Evolutionary conservation across 2,888 invertebrate genomes (phyloP), one percentile per base, ranked within the genome.

Genomic region (Pollenia angustigena): DNA sequence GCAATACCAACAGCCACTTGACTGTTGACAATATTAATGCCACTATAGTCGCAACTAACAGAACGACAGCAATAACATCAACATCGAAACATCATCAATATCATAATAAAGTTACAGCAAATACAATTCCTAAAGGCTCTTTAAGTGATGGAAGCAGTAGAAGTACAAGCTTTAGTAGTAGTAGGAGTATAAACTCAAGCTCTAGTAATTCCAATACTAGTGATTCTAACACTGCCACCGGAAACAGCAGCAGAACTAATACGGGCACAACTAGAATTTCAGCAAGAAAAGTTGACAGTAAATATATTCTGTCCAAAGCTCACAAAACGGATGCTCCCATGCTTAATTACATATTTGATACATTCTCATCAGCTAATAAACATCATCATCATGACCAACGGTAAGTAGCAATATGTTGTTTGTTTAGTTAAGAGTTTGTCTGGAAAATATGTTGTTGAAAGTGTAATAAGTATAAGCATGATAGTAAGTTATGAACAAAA

Each of bases 291-390:
- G 89, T 90, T 48, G 91, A 92, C 14, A 91, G 89, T 83, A 92
- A 94, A 93, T 84, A 90, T 89, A 87, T 94, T 90, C 81, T 94
- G 93, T 60, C 93, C 88, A 94, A 94, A 87, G 93, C 93, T 32
- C 95, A 94, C 69, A 93, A 95, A 88, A 95, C 95, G 1, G 96
- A 96, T 90, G 95, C 96, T 0, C 96, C 96, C 10, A 96, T 96
- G 96, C 92, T 96, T 75, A 96, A 96, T 92, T 96, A 96, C 89
- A 96, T 96, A 88, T 96, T 96, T 91, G 96, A 96, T 91, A 95
- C 95, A 0, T 95, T 96, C 90, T 96, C 95, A 10, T 95, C 95
- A 60, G 94, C 95, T 88, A 96, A 96, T 91, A 96, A 96, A 89
- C 96, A 96, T 92, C 96, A 96, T 91, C 96, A 96, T 90, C 94